Base-by-base conservation (phyloP, 2,888 invertebrate genomes). In the Apotomis betuletana region DNA sequence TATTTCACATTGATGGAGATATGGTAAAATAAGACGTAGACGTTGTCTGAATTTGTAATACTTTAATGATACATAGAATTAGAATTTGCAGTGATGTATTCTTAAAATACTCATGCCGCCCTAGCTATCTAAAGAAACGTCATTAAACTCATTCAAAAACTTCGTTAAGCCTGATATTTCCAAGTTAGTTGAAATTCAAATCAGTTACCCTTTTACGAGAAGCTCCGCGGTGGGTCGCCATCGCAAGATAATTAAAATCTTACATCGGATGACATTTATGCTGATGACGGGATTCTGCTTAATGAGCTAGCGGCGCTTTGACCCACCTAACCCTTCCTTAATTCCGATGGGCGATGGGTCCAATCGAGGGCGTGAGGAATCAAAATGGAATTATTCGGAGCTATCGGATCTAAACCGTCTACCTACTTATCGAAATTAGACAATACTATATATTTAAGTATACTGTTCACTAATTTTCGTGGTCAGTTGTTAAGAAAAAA, bases 181-280 rank as follows among this genome's bases (percentile, higher is more conserved):
- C 36, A 72, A 72, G 63, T 67, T 72, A 54, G 72, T 68, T 72
- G 62, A 72, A 68, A 72, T 72, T 71, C 68, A 72, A 72, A 72
- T 68, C 71, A 59, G 58, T 70, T 49, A 67, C 65, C 70, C 67
- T 63, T 72, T 72, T 72, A 72, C 63, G 72, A 72, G 72, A 68
- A 54, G 8, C 71, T 61, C 68, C 57, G 73, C 61, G 70, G 69
- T 62, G 69, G 69, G 73, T 70, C 73, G 73, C 38, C 46, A 68
- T 60, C 12, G 59, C 46, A 49, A 41, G 61, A 62, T 74, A 74
- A 74, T 73, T 69, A 73, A 73, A 69, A 73, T 49, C 69, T 69
- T 73, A 65, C 69, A 61, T 73, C 58, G 63, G 61, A 52, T 64
- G 73, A 69, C 73, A 72, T 72, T 72, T 68, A 72, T 63, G 72